Evolutionary conservation across 2,888 invertebrate species (phyloP).

Genomic region (Agriopis aurantiaria): DNA sequence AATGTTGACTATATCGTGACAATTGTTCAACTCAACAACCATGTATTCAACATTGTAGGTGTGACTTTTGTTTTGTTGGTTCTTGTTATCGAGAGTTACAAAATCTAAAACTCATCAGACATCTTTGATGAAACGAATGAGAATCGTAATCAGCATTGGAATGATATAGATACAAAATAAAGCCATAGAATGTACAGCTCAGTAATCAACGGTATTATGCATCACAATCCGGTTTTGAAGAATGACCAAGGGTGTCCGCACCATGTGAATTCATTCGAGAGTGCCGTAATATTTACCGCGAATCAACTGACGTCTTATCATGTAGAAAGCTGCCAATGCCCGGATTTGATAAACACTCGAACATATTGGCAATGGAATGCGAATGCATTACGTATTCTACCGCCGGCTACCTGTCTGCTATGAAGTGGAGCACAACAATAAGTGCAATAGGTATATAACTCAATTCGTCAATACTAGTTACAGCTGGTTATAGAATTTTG

Average conservation of each 20-base stretch:
- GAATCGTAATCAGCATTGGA: background rate
- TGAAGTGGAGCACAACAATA: conserved; percentile 3
- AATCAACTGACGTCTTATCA: background rate
- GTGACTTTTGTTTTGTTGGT: too few relatives aligned
- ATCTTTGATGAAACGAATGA: background rate
- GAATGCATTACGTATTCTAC: conserved; percentile 3
- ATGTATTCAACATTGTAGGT: too few relatives aligned
- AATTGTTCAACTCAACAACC: too few relatives aligned
- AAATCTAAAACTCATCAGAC: background rate
- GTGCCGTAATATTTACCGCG: conserved; percentile 2
- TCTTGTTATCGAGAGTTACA: background rate
- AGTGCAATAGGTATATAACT: background rate
- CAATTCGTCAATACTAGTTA: conserved; percentile 5
- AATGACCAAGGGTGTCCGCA: conserved; percentile 9
- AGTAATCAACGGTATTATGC: background rate
- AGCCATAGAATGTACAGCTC: background rate
- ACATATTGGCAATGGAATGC: conserved; percentile 17
- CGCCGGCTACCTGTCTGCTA: background rate
- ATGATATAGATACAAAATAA: background rate
- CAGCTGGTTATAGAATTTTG: conserved; percentile 2
- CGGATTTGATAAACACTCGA: conserved; percentile 14
- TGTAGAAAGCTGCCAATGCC: conserved; percentile 10
- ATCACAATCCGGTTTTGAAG: conserved; percentile 14
- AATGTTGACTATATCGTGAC: too few relatives aligned
- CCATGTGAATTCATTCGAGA: background rate